Percentiles rank a stretch among this genome's conserved stretches.
Evolutionary conservation across 2,888 invertebrate genomes (phyloP).

Genomic region (Cataglyphis albicans): DNA sequence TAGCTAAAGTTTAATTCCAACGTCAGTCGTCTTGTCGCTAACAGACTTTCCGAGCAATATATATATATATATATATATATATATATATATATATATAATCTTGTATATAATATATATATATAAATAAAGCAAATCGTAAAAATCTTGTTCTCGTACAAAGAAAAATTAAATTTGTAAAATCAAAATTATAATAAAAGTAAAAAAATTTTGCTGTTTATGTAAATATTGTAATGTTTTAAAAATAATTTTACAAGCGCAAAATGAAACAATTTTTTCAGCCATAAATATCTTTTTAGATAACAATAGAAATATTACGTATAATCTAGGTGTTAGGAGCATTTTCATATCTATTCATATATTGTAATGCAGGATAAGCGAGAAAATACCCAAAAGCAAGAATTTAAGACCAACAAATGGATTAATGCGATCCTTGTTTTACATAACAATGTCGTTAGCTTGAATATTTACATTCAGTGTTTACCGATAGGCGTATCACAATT

Average conservation of each 20-base stretch:
- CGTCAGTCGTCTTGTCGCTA: slow-evolving; percentile 40
- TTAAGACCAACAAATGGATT: background rate
- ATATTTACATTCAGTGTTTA: background rate
- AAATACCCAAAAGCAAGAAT: background rate
- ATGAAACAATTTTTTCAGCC: background rate
- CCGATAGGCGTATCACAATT: slow-evolving; percentile 4
- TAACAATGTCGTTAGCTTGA: slow-evolving; percentile 22
- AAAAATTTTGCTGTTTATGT: background rate
- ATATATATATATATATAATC: background rate
- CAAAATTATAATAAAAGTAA: background rate
- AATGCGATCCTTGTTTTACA: background rate
- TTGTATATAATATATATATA: background rate
- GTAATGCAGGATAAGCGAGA: background rate
- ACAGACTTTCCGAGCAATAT: slow-evolving; percentile 19
- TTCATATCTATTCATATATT: background rate
- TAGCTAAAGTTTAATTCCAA: slow-evolving; percentile 43
- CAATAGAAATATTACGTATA: background rate
- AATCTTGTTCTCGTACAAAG: background rate
- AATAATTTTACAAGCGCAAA: background rate
- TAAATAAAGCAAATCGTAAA: background rate
- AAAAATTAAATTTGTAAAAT: background rate
- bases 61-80: background rate
- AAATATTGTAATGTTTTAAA: background rate
- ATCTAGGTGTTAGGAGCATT: background rate
- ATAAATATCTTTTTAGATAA: background rate